Base-by-base conservation (phyloP, 2,797 vertebrate genomes). In the Glyptemys insculpta region DNA sequence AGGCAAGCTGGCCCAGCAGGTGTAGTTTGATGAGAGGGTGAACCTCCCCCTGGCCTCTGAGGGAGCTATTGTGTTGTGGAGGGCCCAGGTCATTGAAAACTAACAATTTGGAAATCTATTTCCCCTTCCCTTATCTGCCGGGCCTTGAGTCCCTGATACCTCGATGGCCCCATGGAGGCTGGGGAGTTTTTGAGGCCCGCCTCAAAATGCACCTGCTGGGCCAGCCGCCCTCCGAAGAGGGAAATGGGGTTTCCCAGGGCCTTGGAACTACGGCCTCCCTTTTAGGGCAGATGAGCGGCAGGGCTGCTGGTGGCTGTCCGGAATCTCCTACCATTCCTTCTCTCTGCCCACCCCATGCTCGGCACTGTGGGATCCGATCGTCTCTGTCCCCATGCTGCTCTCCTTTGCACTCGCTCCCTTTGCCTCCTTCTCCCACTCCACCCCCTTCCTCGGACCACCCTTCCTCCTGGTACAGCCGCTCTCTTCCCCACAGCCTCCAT, bases 351-450 rank as follows among this genome's bases (percentile, higher is more conserved):
- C 29, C 57, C 31, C 47, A 68, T 84, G 16, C 41, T 25, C 53
- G 3, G 57, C 34, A 6, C 44, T 21, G 2, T 62, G 34, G 62
- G 62, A 4, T n/a, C 62, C 12, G 5, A n/a, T 65, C 6, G 2
- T 65, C 57, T 59, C 34, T 18, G 62, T 65, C 62, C 15, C 14
- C 31, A 8, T 10, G 29, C 29, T 11, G 4, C 12, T 19, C 41
- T 76, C 8, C 34, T 49, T 6, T 34, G 47, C 57, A 11, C n/a
- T 47, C 8, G 5, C 23, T 81, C 15, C 62, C 5, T 12, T 3
- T 11, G 10, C 19, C 2, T 65, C 16, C 34, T 16, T 3, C 2
- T 3, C 12, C 2, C 29, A 50, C n/a, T 5, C 27, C 53, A 56
- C 18, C n/a, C 5, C 21, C 50, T 16, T 79, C 53, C 11, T 44